Base-by-base conservation (phyloP, 2,797 vertebrate species). In the Malurus splendens region DNA sequence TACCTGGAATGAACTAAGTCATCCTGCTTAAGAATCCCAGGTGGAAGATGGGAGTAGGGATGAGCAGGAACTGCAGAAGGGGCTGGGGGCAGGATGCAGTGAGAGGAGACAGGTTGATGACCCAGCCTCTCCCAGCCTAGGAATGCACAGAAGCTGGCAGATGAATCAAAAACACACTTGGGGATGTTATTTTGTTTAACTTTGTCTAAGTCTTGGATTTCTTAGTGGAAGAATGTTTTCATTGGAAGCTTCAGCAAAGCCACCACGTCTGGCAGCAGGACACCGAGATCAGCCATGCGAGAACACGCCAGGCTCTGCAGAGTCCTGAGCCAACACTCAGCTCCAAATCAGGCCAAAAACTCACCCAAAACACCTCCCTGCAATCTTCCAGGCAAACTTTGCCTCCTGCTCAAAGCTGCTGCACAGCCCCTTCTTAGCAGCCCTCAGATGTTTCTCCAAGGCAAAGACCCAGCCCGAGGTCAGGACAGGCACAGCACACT, bases 111-210 rank as follows among this genome's bases (percentile, higher is more conserved):
- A 1, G n/a, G 41, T 42, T 48, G 50, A 65, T 66, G 52, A 45
- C 32, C 48, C 74, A 81, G 64, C 71, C 83, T 79, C 83, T 91
- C 90, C 89, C 42, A 86, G 28, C 19, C 67, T 3, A 60, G 71
- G 67, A 90, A 86, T n/a, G 74, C 66, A 60, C 51, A 51, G 86
- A 75, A 86, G 47, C 80, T 18, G 3, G 65, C 12, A 59, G 20
- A 24, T 42, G 33, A 51, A 79, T 62, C 25, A 72, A 55, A 81
- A 68, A 51, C 25, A 81, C 48, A 52, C 38, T 45, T 30, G 33
- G 38, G 52, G 48, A 22, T 59, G 52, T n/a, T 61, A 48, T 18
- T 86, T 55, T 50, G 47, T 54, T 81, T 57, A 68, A 60, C 20
- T 86, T 38, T 8, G 32, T 41, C 24, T 70, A 59, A 66, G 90